Conservation (phyloP, 2,113 vertebrate species). For the Burhinus bistriatus region DNA sequence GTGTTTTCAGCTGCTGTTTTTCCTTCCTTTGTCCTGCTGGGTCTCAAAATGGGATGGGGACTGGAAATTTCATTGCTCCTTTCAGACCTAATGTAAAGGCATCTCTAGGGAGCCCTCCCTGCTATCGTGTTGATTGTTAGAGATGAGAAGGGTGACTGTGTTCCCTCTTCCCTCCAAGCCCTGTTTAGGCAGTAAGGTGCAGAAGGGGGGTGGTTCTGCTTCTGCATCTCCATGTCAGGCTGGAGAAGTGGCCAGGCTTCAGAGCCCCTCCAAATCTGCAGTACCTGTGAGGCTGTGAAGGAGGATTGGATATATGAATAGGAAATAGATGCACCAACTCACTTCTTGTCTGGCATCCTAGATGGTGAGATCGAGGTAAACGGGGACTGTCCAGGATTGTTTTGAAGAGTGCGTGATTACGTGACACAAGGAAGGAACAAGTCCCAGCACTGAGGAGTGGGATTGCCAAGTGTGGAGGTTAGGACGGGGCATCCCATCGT, state of each 20-base stretch:
- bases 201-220: background rate
- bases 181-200: background rate
- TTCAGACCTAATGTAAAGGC: background rate
- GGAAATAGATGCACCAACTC: background rate
- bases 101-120: background rate
- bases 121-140: accelerated
- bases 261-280: background rate
- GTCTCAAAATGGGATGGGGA: background rate
- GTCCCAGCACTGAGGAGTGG: background rate
- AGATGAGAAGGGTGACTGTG: accelerated
- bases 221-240: background rate
- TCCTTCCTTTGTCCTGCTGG: background rate
- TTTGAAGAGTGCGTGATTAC: accelerated
- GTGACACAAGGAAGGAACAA: accelerated
- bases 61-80: background rate
- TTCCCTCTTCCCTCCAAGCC: background rate
- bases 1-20: background rate
- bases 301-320: background rate
- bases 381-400: background rate
- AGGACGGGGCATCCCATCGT: accelerated
- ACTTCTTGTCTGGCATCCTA: background rate
- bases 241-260: background rate
- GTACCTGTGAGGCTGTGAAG: background rate
- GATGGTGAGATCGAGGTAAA: background rate
- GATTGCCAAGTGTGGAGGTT: background rate